A percentile compares a stretch with the other conserved stretches of the same genome.
phyloP scores from a whole-genome alignment of 2,113 vertebrate genomes.

The Atrichornis clamosus region DNA sequence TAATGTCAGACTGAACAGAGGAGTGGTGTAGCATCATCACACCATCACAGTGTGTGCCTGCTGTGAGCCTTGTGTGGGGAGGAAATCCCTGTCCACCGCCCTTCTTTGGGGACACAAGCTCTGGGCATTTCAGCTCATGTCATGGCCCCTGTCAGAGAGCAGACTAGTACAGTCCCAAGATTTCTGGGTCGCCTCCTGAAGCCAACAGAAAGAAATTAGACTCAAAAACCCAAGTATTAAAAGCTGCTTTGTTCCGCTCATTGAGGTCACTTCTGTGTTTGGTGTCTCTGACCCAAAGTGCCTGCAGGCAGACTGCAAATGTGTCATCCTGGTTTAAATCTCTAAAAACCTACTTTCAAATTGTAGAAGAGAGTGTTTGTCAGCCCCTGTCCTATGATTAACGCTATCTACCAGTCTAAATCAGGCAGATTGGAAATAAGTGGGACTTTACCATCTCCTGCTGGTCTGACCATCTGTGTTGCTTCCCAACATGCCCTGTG shows the following conservation, averaged over 20 bases:
- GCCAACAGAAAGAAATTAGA: background rate
- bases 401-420: background rate
- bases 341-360: background rate
- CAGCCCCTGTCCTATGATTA: fast-evolving
- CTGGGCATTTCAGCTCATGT: background rate
- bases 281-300: background rate
- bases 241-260: background rate
- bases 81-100: background rate
- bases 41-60: fast-evolving
- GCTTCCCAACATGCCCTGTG: background rate
- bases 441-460: background rate
- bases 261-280: background rate
- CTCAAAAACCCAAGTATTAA: background rate
- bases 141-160: background rate
- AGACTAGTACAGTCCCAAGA: background rate
- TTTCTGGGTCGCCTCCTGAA: background rate
- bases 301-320: background rate
- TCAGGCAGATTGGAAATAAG: background rate
- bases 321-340: background rate
- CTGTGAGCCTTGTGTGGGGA: fast-evolving
- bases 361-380: background rate
- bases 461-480: background rate
- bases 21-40: background rate
- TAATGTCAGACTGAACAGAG: background rate
- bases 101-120: background rate